Percentiles rank a stretch among this genome's conserved stretches.
These are phyloP conservation scores for Ascidia mentula DNA, from an alignment of 23 tunicate genomes.

Conservation along the genomic window DNA sequence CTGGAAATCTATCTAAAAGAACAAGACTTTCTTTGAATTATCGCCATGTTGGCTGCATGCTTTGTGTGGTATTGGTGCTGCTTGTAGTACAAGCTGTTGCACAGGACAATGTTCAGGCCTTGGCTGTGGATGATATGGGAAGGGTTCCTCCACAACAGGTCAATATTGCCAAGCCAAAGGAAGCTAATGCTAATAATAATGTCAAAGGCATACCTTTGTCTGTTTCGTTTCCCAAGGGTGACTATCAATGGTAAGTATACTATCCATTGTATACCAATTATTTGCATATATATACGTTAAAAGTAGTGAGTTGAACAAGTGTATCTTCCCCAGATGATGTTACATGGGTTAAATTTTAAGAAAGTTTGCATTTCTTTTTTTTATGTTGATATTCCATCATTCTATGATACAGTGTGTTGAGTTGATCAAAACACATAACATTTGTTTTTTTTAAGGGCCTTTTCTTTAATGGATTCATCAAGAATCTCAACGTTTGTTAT, in stretches of 20 bases:
- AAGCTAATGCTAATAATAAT: not conserved
- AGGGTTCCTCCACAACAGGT: not conserved
- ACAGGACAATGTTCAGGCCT: not conserved
- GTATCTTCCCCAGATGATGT: no score
- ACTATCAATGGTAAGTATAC: slow-evolving; percentile 79
- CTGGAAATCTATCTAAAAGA: no score
- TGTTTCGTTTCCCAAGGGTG: slow-evolving; percentile 76
- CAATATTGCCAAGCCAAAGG: not conserved
- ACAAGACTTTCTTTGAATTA: not conserved
- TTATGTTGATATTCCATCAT: no score
- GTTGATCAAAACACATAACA: not conserved
- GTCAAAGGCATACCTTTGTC: slow-evolving; percentile 68
- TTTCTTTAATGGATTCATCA: slow-evolving; percentile 91
- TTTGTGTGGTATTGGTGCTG: not conserved
- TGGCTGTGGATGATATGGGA: not conserved
- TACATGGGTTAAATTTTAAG: no score
- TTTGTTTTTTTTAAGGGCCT: slow-evolving; percentile 68
- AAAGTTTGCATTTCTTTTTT: no score
- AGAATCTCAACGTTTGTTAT: slow-evolving; percentile 89
- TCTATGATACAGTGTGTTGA: no score
- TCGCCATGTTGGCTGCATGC: not conserved
- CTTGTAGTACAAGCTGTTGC: not conserved
- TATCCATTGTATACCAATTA: no score
- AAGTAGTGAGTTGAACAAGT: no score
- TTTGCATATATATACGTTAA: no score